Conservation (phyloP, 2,888 invertebrate species). For the Notodonta dromedarius region DNA sequence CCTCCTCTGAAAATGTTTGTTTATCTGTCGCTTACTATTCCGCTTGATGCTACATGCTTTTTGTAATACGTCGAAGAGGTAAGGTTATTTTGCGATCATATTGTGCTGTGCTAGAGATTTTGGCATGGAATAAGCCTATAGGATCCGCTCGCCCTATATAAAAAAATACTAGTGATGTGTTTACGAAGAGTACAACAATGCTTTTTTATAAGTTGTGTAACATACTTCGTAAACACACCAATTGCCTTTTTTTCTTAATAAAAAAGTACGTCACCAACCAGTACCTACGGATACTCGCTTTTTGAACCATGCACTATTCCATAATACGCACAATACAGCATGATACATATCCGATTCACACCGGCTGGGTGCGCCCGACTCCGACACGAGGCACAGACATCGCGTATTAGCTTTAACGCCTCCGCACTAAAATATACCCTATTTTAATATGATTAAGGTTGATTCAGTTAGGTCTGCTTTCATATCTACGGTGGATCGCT, state of each 20-base stretch:
- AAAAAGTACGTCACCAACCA: constrained; percentile 18
- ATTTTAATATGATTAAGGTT: constrained; percentile 56
- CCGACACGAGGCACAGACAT: constrained; percentile 58
- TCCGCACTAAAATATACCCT: constrained; percentile 62
- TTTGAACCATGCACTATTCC: constrained; percentile 56
- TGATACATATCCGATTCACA: constrained; percentile 81
- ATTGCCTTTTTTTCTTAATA: constrained; percentile 9
- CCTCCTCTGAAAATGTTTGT: constrained; percentile 83
- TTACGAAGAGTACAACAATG: constrained; percentile 24
- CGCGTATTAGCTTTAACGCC: constrained; percentile 65
- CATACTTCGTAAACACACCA: constrained; percentile 26
- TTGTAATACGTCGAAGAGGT: constrained; percentile 39
- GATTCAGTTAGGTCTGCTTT: constrained; percentile 74
- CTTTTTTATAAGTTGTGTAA: constrained; percentile 6
- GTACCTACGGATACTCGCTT: constrained; percentile 26
- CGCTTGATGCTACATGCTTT: constrained; percentile 74
- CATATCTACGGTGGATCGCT: constrained; percentile 66
- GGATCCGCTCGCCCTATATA: constrained; percentile 14
- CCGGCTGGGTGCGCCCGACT: constrained; percentile 66
- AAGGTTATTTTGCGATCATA: constrained; percentile 51
- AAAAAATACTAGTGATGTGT: constrained; percentile 11
- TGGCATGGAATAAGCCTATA: constrained; percentile 33
- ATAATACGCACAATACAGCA: constrained; percentile 65
- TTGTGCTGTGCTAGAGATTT: constrained; percentile 48
- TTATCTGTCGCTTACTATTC: constrained; percentile 67